Evolutionary conservation across 2,888 invertebrate genomes (phyloP).

Genomic region (Apantesis nais): DNA sequence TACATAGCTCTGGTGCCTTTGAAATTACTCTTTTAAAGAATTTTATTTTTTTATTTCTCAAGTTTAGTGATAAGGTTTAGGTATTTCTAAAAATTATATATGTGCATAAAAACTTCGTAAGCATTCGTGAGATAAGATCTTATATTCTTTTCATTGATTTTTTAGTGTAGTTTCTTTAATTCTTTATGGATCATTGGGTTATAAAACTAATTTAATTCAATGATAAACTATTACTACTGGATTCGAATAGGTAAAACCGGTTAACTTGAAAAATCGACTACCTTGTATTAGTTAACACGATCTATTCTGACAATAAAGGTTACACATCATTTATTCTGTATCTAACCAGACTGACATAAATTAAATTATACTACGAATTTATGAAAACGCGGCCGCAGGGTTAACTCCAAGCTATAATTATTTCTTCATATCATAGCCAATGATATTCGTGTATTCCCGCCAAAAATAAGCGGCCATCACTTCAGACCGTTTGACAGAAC

Average conservation of each 20-base stretch:
- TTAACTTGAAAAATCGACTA: background rate
- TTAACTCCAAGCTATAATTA: constrained; percentile 57
- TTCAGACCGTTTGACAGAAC: constrained; percentile 77
- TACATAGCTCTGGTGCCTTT: constrained; percentile 37
- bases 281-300: background rate
- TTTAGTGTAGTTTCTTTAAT: background rate
- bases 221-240: background rate
- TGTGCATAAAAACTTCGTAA: background rate
- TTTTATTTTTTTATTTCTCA: constrained; percentile 26
- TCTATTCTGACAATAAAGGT: background rate
- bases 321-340: background rate
- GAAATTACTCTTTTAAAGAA: constrained; percentile 32
- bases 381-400: constrained; percentile 11
- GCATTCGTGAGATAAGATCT: background rate
- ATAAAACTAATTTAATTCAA: background rate
- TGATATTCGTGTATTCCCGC: constrained; percentile 72
- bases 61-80: constrained; percentile 15
- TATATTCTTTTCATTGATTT: background rate
- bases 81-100: background rate
- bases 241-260: background rate
- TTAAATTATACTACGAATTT: background rate
- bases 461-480: constrained; percentile 79
- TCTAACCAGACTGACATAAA: background rate
- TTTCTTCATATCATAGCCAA: constrained; percentile 64
- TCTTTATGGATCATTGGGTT: background rate